phyloP scores from a whole-genome alignment of 2,888 invertebrate species.

The Nemotelus pantherinus region DNA sequence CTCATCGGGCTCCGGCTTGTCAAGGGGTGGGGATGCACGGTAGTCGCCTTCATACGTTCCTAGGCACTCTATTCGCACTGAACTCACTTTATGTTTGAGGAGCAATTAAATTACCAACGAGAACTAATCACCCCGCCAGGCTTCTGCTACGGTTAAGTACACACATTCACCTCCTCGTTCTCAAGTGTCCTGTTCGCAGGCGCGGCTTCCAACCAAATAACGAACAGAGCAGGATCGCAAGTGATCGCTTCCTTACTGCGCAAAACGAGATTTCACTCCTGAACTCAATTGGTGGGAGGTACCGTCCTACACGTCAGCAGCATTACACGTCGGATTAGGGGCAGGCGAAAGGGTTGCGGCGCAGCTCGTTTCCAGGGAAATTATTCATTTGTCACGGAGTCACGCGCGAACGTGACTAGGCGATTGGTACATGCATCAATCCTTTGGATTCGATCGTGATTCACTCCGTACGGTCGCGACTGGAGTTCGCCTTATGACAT shows the following conservation, averaged over 20 bases:
- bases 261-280: background rate
- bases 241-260: conserved; percentile 9
- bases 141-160: conserved; percentile 10
- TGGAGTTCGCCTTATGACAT: conserved; percentile 10
- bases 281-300: conserved; percentile 17
- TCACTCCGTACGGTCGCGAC: conserved; percentile 23
- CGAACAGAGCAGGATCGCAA: background rate
- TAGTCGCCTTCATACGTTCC: conserved; percentile 10
- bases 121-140: background rate
- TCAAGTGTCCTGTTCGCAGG: conserved; percentile 6
- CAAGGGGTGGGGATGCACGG: conserved; percentile 16
- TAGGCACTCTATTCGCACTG: conserved; percentile 15
- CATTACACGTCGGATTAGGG: background rate
- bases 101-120: background rate
- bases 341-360: conserved; percentile 17
- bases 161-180: background rate
- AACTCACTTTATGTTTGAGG: conserved; percentile 18
- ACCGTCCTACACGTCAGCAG: conserved; percentile 8
- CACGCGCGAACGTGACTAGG: conserved; percentile 5
- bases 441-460: conserved; percentile 12
- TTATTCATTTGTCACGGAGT: background rate
- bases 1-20: background rate
- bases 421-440: conserved; percentile 1
- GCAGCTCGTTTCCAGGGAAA: conserved; percentile 10
- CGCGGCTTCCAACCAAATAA: background rate